Conservation (phyloP, 2,113 vertebrate species). For the Euleptes europaea region DNA sequence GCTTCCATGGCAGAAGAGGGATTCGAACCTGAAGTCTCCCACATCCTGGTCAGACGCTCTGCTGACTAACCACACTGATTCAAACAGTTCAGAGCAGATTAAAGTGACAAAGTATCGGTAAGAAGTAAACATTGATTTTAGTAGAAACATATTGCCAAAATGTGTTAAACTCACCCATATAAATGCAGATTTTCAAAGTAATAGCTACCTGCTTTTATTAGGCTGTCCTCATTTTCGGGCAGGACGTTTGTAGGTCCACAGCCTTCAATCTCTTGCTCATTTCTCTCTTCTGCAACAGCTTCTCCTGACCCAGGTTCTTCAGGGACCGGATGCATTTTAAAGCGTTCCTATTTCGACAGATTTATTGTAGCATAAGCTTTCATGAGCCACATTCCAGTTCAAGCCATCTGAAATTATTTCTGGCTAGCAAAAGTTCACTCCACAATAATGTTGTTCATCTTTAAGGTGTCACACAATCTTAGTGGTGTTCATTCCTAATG, state of each 20-base stretch:
- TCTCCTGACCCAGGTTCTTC: background rate
- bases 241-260: rapidly evolving
- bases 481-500: no score
- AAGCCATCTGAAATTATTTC: no score
- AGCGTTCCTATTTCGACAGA: background rate
- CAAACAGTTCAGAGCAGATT: no score
- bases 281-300: background rate
- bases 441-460: no score
- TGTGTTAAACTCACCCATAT: background rate
- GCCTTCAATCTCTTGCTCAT: rapidly evolving
- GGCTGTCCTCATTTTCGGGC: background rate
- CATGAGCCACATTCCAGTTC: no score
- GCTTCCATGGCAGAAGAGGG: no score
- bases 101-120: background rate
- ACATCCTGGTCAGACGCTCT: no score
- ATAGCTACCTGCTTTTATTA: conserved; percentile 37
- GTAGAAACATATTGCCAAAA: background rate
- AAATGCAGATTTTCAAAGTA: background rate
- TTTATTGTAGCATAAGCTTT: no score
- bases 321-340: conserved; percentile 21
- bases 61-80: no score
- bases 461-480: no score
- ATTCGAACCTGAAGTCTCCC: no score
- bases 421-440: no score
- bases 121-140: background rate